Percentiles rank a stretch among this genome's conserved stretches.
Conservation (phyloP, 2,797 vertebrate species). For the Muscicapa striata region DNA sequence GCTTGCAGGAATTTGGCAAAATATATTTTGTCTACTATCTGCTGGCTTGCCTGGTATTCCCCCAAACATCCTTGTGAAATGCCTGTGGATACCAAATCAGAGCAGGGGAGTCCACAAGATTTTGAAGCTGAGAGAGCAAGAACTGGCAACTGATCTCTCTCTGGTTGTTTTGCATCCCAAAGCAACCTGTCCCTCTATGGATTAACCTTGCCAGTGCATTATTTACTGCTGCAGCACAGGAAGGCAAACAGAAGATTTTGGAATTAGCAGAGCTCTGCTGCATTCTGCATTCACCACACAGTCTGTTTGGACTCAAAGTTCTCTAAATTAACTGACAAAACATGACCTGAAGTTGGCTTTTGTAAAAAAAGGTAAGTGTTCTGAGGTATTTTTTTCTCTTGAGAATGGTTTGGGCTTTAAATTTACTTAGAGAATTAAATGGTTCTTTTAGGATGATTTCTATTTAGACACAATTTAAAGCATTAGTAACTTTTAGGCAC, state of each 20-base stretch:
- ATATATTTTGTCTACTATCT: background rate
- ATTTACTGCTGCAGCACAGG: background rate
- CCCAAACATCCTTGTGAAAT: background rate
- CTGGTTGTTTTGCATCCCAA: background rate
- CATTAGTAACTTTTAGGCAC: constrained; percentile 54
- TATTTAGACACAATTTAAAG: constrained; percentile 64
- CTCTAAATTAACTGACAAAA: background rate
- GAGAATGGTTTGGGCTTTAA: background rate
- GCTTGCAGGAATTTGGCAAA: background rate
- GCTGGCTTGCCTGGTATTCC: background rate
- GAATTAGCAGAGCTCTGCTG: background rate
- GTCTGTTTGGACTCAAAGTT: background rate
- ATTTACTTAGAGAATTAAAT: constrained; percentile 55
- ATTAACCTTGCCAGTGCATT: background rate
- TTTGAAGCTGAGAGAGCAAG: background rate
- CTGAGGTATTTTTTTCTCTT: background rate
- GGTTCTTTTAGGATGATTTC: constrained; percentile 44
- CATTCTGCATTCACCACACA: background rate
- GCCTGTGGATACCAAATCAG: accelerated
- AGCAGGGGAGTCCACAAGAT: background rate
- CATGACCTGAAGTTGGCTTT: background rate
- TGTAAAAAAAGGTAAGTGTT: background rate
- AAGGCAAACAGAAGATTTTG: background rate
- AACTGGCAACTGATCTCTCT: accelerated
- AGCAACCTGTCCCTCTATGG: background rate